Percentiles rank a stretch among this genome's conserved stretches.
Evolutionary conservation across 2,797 vertebrate genomes (phyloP).

Genomic region (Craterocephalus amniculus): DNA sequence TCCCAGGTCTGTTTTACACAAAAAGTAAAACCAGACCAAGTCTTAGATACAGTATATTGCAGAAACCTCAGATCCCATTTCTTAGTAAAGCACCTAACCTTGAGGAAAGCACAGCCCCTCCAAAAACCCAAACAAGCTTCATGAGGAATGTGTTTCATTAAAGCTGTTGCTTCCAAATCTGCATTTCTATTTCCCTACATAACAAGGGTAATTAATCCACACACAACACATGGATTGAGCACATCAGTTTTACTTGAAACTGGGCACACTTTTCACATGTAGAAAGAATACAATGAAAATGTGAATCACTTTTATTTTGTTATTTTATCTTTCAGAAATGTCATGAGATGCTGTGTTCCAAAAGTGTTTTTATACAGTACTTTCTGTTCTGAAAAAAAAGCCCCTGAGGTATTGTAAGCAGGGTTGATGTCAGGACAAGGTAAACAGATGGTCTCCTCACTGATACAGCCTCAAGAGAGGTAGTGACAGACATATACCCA

Average conservation of each 20-base stretch:
- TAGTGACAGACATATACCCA: conserved; percentile 65
- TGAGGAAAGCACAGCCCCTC: neutral
- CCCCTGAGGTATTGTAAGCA: conserved; percentile 48
- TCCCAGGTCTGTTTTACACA: neutral
- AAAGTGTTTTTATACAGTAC: neutral
- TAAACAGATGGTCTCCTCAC: conserved; percentile 73
- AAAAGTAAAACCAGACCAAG: neutral
- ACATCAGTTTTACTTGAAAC: neutral
- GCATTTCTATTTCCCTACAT: neutral
- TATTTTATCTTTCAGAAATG: neutral
- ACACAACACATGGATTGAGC: neutral
- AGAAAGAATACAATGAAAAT: conserved; percentile 1
- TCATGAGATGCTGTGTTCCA: neutral
- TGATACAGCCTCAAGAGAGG: conserved; percentile 58
- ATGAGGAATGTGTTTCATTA: conserved; percentile 16
- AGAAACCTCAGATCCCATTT: neutral
- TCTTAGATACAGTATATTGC: neutral
- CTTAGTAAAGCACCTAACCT: neutral
- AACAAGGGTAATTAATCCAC: neutral
- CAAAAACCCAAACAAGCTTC: neutral
- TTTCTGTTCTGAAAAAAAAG: conserved; percentile 24
- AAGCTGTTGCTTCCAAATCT: conserved; percentile 21
- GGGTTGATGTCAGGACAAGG: conserved; percentile 68
- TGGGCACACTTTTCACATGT: too few species aligned
- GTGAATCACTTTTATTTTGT: neutral